Percentiles rank a stretch among this genome's conserved stretches.
phyloP scores from a whole-genome alignment of 1,140 invertebrate genomes.

The Pseudobourletiella spinata region DNA sequence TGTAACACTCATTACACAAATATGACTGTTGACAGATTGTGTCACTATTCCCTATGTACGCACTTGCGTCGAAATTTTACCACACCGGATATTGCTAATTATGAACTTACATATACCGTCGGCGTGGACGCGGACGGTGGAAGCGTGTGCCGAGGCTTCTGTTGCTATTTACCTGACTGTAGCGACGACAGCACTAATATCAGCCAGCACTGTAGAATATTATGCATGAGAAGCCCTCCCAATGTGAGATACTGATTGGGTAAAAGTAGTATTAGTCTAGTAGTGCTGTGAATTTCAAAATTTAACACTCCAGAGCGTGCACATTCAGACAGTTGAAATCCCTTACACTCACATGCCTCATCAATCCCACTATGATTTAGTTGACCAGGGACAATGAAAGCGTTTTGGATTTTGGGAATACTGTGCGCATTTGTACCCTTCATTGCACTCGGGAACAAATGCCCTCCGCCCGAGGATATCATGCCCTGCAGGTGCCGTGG shows the following conservation, averaged over 20 bases:
- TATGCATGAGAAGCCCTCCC: neutral
- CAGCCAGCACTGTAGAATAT: neutral
- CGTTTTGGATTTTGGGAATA: neutral
- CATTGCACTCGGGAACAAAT: slow-evolving; percentile 40
- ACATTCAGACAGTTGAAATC: neutral
- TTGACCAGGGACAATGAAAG: neutral
- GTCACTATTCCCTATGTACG: too few relatives aligned
- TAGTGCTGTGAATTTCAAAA: neutral
- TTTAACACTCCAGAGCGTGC: too few relatives aligned
- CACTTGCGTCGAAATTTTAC: too few relatives aligned
- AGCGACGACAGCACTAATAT: too few relatives aligned
- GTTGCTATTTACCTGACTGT: too few relatives aligned
- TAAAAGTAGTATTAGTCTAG: too few relatives aligned
- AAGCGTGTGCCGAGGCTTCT: too few relatives aligned
- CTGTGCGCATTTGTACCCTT: neutral
- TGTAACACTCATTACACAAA: too few relatives aligned
- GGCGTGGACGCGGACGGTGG: too few relatives aligned
- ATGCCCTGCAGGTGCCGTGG: slow-evolving; percentile 57
- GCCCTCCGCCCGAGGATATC: slow-evolving; percentile 54
- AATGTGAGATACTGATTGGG: neutral
- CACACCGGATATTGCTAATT: too few relatives aligned
- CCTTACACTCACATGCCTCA: neutral
- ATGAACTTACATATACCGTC: too few relatives aligned
- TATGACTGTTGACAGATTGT: too few relatives aligned
- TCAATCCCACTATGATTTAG: neutral